Evolutionary conservation across 2,113 vertebrate genomes (phyloP), one percentile per base, ranked within the genome.

Genomic region (Myotis brandtii): DNA sequence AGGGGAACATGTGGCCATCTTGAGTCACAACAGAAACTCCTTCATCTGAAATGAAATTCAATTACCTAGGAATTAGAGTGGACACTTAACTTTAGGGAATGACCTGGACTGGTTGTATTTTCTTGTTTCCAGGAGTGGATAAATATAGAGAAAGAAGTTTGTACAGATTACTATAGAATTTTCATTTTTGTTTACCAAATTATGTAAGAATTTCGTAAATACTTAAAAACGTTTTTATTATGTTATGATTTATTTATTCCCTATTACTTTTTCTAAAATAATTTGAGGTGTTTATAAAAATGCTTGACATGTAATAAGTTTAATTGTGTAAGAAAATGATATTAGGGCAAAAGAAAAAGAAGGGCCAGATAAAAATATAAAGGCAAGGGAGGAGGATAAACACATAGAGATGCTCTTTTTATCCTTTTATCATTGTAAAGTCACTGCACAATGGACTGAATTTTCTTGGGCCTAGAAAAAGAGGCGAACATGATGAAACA

Each of bases 251-350:
- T 66, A 73, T 16, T 37, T 79, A 80, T 64, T 83, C n/a, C 52
- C 17, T 87, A 69, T 69, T 62, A 25, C 69, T 76, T 82, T 66
- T 56, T 50, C 13, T 88, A 40, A 64, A 77, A 83, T 27, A 70
- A 84, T 72, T 64, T 72, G 52, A 91, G 50, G 25, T 77, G n/a
- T 88, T 94, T 70, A 46, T 70, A 30, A 84, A 79, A 84, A 59
- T 64, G 2, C 25, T 9, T 54, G 23, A 64, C 88, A 56, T 64
- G 20, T 50, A 59, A 27, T 50, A 40, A 50, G 17, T 79, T 86
- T 88, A 48, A 64, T 54, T 94, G 70, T 66, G 1, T 69, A 82
- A 67, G 17, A 37, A 25, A 52, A 62, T 79, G 14, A 66, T 84
- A 79, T 72, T 16, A 66, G 16, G 16, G 25, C 59, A n/a, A 70